phyloP scores from a whole-genome alignment of 2,888 invertebrate species.

The Margaritifera margaritifera region DNA sequence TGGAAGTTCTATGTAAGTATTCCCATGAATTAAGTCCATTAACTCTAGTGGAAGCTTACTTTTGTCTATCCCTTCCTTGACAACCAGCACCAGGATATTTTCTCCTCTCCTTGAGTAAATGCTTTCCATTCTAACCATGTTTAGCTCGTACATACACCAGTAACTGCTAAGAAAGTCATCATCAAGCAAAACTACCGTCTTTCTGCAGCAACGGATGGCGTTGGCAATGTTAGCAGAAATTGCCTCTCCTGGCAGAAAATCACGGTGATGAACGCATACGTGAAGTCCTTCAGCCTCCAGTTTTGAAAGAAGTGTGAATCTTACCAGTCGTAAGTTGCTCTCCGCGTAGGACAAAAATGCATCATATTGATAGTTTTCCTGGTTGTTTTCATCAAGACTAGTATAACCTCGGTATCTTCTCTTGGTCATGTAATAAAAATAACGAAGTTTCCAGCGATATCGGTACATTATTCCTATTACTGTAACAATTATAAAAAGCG shows the following conservation, averaged over 20 bases:
- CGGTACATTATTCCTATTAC: conserved; percentile 21
- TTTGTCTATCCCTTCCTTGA: conserved; percentile 10
- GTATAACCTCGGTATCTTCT: conserved; percentile 15
- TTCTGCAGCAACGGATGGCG: conserved; percentile 42
- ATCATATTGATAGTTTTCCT: conserved; percentile 28
- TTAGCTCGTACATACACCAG: conserved; percentile 52
- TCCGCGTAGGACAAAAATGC: conserved; percentile 38
- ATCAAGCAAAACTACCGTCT: conserved; percentile 42
- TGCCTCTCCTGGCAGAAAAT: conserved; percentile 42
- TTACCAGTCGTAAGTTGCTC: conserved; percentile 18
- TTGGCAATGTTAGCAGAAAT: conserved; percentile 43
- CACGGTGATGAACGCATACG: conserved; percentile 43
- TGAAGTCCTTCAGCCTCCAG: conserved; percentile 19
- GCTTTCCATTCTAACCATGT: conserved; percentile 45
- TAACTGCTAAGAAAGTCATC: conserved; percentile 35
- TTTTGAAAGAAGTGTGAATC: conserved; percentile 9
- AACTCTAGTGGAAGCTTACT: conserved; percentile 14
- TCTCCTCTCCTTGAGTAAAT: conserved; percentile 22
- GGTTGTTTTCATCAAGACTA: not conserved
- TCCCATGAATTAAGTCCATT: conserved; percentile 12
- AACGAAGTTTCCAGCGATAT: conserved; percentile 36
- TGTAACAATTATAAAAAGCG: conserved; percentile 14
- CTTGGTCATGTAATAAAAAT: conserved; percentile 23
- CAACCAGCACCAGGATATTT: conserved; percentile 11
- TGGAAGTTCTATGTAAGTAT: not conserved